Conservation (phyloP, 1,140 invertebrate species). For the Pogonomyrmex californicus region DNA sequence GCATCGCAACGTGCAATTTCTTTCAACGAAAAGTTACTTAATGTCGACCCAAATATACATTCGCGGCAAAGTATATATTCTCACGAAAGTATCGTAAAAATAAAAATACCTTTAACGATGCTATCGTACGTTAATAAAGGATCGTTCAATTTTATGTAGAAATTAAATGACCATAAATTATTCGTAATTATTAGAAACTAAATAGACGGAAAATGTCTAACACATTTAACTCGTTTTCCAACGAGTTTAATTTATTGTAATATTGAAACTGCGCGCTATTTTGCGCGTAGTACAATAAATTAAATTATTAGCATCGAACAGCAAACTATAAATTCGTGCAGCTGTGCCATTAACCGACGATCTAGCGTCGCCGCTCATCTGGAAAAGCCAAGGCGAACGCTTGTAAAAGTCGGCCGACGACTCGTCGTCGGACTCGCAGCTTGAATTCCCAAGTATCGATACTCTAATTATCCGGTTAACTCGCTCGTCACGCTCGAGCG, state of each 20-base stretch:
- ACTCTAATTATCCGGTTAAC: conserved; percentile 59
- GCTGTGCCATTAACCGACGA: conserved; percentile 2
- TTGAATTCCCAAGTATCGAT: conserved; percentile 53
- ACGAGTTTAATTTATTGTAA: conserved; percentile 1
- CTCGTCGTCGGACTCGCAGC: conserved; percentile 22
- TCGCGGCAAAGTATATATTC: neutral
- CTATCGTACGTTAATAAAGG: neutral
- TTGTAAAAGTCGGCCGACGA: conserved; percentile 36
- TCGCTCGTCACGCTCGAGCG: conserved; percentile 52
- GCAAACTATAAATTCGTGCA: conserved; percentile 19
- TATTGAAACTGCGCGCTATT: neutral
- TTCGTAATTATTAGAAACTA: neutral
- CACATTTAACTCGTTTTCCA: neutral
- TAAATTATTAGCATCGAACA: conserved; percentile 13
- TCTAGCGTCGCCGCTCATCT: conserved; percentile 11
- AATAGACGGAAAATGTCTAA: neutral
- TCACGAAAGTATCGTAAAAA: neutral
- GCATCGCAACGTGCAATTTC: conserved; percentile 22
- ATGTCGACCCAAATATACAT: neutral
- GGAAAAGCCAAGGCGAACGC: conserved; percentile 35
- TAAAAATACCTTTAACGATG: neutral
- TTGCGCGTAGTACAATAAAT: neutral
- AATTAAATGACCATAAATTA: conserved; percentile 12
- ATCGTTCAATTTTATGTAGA: neutral
- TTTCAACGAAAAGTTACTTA: conserved; percentile 37